These are phyloP conservation scores for Orientallactaga bullata DNA, from an alignment of 2,113 vertebrate species.

Conservation along the genomic window DNA sequence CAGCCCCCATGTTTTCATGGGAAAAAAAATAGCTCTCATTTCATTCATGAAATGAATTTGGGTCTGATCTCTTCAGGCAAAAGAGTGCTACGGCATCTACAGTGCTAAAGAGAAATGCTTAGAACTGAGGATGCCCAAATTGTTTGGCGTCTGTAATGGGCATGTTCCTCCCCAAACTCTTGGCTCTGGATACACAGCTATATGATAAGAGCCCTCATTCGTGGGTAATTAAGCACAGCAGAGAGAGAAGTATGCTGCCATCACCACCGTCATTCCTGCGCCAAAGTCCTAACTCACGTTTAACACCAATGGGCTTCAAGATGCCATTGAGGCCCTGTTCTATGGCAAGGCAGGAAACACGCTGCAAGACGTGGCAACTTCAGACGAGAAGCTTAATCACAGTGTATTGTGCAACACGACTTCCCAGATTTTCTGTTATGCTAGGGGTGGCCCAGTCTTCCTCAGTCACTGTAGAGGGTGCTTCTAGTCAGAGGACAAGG, in stretches of 20 bases:
- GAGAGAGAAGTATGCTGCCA: fast-evolving
- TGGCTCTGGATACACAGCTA: neutral
- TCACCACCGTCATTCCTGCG: neutral
- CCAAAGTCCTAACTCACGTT: neutral
- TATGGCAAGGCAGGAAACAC: neutral
- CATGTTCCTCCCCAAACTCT: neutral
- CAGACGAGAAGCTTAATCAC: neutral
- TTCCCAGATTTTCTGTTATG: neutral
- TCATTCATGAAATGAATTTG: conserved; percentile 6
- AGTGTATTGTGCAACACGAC: fast-evolving
- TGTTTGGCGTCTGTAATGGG: neutral
- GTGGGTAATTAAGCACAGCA: fast-evolving
- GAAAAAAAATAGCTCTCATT: neutral
- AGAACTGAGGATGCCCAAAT: neutral
- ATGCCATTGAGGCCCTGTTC: neutral
- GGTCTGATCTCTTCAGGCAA: neutral
- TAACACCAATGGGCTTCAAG: neutral
- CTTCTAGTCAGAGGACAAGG: fast-evolving
- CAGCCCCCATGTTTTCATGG: neutral
- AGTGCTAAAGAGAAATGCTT: neutral
- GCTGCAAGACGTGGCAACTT: neutral
- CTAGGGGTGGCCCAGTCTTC: neutral
- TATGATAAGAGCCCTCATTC: fast-evolving
- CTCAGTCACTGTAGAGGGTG: neutral
- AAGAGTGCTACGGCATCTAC: fast-evolving